Conservation (phyloP, 2,888 invertebrate genomes). For the Prosapia bicincta region DNA sequence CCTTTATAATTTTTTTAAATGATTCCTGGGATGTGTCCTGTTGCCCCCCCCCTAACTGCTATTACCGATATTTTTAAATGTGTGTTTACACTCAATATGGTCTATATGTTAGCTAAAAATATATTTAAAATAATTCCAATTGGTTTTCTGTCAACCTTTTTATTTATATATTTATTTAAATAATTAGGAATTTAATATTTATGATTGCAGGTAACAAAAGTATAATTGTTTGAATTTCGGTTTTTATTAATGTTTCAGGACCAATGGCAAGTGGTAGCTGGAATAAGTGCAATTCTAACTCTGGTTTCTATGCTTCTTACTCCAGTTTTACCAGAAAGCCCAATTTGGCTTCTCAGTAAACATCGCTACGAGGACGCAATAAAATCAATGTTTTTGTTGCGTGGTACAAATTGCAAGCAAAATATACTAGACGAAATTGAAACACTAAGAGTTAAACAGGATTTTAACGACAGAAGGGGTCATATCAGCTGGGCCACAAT, state of each 20-base stretch:
- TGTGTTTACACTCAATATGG: too few species aligned
- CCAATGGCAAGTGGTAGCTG: slow-evolving; percentile 37
- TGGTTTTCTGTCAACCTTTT: too few species aligned
- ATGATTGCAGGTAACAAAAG: too few species aligned
- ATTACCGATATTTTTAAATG: too few species aligned
- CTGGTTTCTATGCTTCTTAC: slow-evolving; percentile 46
- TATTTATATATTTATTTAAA: too few species aligned
- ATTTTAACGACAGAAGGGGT: slow-evolving; percentile 19
- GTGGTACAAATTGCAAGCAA: slow-evolving; percentile 28
- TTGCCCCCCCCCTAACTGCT: too few species aligned
- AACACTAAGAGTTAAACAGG: slow-evolving; percentile 30
- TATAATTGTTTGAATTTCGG: too few species aligned
- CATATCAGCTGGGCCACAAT: slow-evolving; percentile 35
- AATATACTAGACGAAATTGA: slow-evolving; percentile 32
- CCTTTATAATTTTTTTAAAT: too few species aligned
- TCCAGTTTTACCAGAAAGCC: slow-evolving; percentile 53
- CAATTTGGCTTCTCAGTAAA: slow-evolving; percentile 52
- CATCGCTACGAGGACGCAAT: slow-evolving; percentile 50
- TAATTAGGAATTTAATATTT: too few species aligned
- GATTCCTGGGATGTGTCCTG: too few species aligned
- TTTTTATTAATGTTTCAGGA: slow-evolving; percentile 27
- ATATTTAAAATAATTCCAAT: too few species aligned
- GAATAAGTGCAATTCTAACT: slow-evolving; percentile 42
- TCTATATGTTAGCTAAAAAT: too few species aligned
- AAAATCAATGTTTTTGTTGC: slow-evolving; percentile 34